Evolutionary conservation across 2,113 vertebrate genomes (phyloP).

Genomic region (Mobula hypostoma): DNA sequence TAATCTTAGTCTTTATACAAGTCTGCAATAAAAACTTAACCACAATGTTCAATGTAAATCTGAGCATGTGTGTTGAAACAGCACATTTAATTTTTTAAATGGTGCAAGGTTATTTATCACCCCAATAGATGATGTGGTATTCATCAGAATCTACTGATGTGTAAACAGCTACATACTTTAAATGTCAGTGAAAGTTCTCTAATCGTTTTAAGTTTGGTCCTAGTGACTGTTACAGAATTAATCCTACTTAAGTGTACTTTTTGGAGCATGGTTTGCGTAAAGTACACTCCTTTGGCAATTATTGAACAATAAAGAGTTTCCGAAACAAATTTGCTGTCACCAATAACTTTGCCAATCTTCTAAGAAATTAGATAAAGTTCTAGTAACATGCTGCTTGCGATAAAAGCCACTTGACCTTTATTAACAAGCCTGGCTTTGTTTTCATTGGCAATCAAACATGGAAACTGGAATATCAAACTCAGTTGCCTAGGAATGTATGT

Average conservation of each 20-base stretch:
- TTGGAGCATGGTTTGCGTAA: not conserved
- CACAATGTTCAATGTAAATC: not conserved
- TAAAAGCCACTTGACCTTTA: not conserved
- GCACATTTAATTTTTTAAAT: constrained; percentile 11
- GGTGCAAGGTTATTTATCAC: not conserved
- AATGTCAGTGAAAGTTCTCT: not conserved
- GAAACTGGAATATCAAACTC: not conserved
- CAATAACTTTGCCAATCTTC: not conserved
- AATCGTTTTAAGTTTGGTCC: not conserved
- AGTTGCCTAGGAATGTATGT: not conserved
- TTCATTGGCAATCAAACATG: not conserved
- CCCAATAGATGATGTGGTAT: not conserved
- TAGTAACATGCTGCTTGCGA: not conserved
- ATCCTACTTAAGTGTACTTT: not conserved
- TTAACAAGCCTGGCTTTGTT: not conserved
- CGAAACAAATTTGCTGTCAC: not conserved
- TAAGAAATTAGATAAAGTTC: not conserved
- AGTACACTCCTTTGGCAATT: not conserved
- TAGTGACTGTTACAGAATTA: not conserved
- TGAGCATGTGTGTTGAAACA: not conserved
- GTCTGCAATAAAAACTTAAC: constrained; percentile 16
- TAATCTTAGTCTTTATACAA: constrained; percentile 12
- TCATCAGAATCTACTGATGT: not conserved
- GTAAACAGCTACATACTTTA: not conserved
- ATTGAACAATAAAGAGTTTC: not conserved